Percentiles rank a stretch among this genome's conserved stretches.
phyloP scores from a whole-genome alignment of 2,888 invertebrate genomes.

The Phorcus lineatus region DNA sequence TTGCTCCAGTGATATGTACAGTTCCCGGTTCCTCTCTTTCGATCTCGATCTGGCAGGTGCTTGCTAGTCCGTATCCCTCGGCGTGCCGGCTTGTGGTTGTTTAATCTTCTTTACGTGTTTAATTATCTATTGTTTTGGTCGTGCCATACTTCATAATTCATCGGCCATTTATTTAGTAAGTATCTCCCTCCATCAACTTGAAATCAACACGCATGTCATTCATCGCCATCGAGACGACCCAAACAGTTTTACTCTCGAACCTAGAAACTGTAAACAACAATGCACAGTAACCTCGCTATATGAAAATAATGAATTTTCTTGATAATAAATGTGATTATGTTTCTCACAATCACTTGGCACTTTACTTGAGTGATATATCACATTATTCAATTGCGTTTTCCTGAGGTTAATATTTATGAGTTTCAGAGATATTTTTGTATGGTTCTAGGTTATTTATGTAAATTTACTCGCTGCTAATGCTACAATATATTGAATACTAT shows the following conservation, averaged over 20 bases:
- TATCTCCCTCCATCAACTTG: slow-evolving; percentile 25
- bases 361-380: too few species aligned
- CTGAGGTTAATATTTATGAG: background rate
- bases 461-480: background rate
- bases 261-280: slow-evolving; percentile 52
- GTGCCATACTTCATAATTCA: slow-evolving; percentile 18
- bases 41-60: slow-evolving; percentile 31
- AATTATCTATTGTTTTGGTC: slow-evolving; percentile 19
- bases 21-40: background rate
- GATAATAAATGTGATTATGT: too few species aligned
- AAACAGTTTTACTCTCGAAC: slow-evolving; percentile 67
- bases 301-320: too few species aligned
- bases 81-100: background rate
- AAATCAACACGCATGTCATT: slow-evolving; percentile 45
- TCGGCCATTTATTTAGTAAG: slow-evolving; percentile 7
- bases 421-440: background rate
- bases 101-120: slow-evolving; percentile 6
- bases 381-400: too few species aligned
- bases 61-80: background rate
- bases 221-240: slow-evolving; percentile 64
- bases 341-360: too few species aligned
- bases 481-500: background rate
- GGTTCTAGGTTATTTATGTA: background rate
- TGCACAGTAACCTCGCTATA: background rate
- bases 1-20: background rate